Evolutionary conservation across 2,113 vertebrate genomes (phyloP).

Genomic region (Dryoscopus gambensis): DNA sequence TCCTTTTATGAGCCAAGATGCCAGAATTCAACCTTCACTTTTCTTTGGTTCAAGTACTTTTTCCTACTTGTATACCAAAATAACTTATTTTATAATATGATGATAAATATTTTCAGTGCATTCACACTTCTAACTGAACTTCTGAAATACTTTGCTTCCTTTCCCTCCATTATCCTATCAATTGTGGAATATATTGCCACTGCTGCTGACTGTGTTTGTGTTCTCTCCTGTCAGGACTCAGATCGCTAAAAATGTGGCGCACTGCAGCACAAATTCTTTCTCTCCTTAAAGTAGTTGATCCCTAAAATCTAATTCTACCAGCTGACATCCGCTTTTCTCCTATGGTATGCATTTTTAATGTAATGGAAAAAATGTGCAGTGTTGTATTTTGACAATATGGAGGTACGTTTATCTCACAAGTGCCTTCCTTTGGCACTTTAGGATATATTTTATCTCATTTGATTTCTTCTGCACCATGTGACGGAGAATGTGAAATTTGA

Average conservation of each 20-base stretch:
- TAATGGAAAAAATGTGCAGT: not conserved
- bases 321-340: not conserved
- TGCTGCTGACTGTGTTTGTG: not conserved
- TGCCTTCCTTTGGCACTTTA: not conserved
- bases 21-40: not conserved
- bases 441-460: not conserved
- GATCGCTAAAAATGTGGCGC: not conserved
- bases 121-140: not conserved
- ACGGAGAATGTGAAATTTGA: not conserved
- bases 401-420: not conserved
- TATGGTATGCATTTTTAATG: not conserved
- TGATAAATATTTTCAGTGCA: not conserved
- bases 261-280: not conserved
- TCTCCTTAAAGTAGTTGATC: not conserved
- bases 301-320: not conserved
- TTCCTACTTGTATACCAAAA: not conserved
- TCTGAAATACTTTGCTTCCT: not conserved
- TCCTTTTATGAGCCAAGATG: not conserved
- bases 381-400: not conserved
- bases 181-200: not conserved
- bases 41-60: not conserved
- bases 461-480: not conserved
- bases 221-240: not conserved
- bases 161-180: not conserved
- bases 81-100: not conserved